Evolutionary conservation across 92 coral and sea anemone species (phyloP), one percentile per base, ranked within the genome.

Genomic region (Blastomussa wellsi): DNA sequence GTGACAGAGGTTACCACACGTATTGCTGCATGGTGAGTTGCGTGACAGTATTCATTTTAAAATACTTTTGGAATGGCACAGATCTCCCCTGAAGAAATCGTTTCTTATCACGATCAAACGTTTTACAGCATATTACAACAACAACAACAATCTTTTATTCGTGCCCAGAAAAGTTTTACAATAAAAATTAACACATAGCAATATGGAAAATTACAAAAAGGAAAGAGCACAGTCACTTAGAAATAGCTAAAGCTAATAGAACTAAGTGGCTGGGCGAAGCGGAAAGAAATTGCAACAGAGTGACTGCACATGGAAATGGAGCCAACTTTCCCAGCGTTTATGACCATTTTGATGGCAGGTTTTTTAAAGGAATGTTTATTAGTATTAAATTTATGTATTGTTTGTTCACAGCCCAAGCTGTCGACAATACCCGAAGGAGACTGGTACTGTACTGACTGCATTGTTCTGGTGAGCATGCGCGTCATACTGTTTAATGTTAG

Each of bases 1-100:
- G 98, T 86, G 98, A 96, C 79, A 95, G 98, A 80, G 98, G 98
- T 36, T 96, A 96, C 78, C 98, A 95, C 91, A 95, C 98, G 0
- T 96, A 96, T 81, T 96, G 98, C 53, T 96, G 98, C 81, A 93
- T 89, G 96, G 98, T 96, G 73, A 86, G 97, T 84, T 47, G 20
- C 42, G 35, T 78, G 51, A 53, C 70, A 17, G 24, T 39, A 38
- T 55, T 55, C n/a, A 55, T 57, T 52, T 52, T 22, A 29, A 3
- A 10, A 22, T 32, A 47, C 19, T 38, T 39, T 26, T 74, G 35
- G 13, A 31, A 15, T 13, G 1, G n/a, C 16, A 13, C 22, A 32
- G 29, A 13, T 57, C 65, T 53, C 7, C 7, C n/a, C n/a, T n/a
- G n/a, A n/a, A 39, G 3, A 39, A 39, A 39, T 39, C 3, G 3